Evolutionary conservation across 2,797 vertebrate genomes (phyloP), one percentile per base, ranked within the genome.

Genomic region (Gorsachius magnificus): DNA sequence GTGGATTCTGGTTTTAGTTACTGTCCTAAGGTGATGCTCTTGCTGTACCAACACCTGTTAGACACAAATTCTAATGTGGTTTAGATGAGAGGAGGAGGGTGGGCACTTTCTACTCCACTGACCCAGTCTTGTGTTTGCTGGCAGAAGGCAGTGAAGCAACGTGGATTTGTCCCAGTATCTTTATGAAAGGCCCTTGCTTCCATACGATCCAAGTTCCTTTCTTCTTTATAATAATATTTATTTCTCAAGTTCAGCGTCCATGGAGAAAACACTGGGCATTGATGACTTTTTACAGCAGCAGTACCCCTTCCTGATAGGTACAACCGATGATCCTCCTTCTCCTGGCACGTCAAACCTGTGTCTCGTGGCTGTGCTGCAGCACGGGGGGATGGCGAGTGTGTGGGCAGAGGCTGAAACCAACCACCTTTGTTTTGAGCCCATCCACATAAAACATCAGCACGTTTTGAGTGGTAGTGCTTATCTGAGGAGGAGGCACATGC

Each of bases 291-390:
- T 4, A 8, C 24, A 51, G 83, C 63, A 57, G 64, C 51, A 41
- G 56, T 51, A 63, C 13, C 33, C 33, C 36, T 35, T 41, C 58
- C 68, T 18, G 50, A 11, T 6, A 58, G 61, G 5, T 50, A 14
- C 1, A 1, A 17, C 22, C 2, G 4, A 25, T 15, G 45, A 56
- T 22, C 33, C 29, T 24, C 60, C 3, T 4, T 35, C 2, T 60
- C 71, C 45, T 16, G 64, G 28, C 77, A 14, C 4, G 24, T 68
- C 38, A 72, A 17, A 41, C 1, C 14, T 0, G 1, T 5, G 35
- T 31, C 70, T n/a, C 3, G 6, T 6, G 21, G 18, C 19, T 1
- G 10, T 11, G 36, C 16, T 8, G 35, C 50, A 3, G 21, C 60
- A 5, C 1, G 8, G 33, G 2, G 7, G 31, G 31, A 15, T 16